A percentile compares a stretch with the other conserved stretches of the same genome.
Conservation (phyloP, 2,888 invertebrate genomes). For the Rhyacophila evoluta region DNA sequence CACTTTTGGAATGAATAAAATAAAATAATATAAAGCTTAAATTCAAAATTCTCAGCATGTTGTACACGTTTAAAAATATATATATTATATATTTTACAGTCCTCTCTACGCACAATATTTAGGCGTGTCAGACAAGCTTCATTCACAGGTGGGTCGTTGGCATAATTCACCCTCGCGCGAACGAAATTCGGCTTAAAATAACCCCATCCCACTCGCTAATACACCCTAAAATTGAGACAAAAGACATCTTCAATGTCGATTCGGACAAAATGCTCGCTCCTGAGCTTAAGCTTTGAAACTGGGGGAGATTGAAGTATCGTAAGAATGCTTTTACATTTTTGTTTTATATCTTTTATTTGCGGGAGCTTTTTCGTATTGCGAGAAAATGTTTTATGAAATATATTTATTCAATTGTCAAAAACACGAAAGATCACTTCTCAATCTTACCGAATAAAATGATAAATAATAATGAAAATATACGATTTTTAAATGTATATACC, state of each 20-base stretch:
- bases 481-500: too few species aligned
- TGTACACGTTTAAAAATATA: too few species aligned
- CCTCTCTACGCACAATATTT: background rate
- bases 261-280: background rate
- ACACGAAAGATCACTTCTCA: background rate
- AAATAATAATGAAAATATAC: too few species aligned
- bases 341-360: conserved; percentile 12
- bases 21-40: too few species aligned
- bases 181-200: background rate
- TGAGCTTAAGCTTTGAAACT: background rate
- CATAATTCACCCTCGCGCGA: background rate
- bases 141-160: conserved; percentile 14
- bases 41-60: too few species aligned
- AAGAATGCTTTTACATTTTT: background rate
- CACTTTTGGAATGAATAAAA: too few species aligned
- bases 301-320: conserved; percentile 1
- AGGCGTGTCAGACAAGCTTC: background rate
- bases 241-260: background rate
- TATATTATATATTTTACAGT: too few species aligned
- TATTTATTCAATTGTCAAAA: conserved; percentile 14
- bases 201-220: background rate
- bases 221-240: background rate
- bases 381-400: conserved; percentile 9
- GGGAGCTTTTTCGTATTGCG: background rate
- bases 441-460: too few species aligned